These are phyloP conservation scores for Pterocles orientalis DNA, from an alignment of 2,113 vertebrate genomes.

Conservation along the genomic window DNA sequence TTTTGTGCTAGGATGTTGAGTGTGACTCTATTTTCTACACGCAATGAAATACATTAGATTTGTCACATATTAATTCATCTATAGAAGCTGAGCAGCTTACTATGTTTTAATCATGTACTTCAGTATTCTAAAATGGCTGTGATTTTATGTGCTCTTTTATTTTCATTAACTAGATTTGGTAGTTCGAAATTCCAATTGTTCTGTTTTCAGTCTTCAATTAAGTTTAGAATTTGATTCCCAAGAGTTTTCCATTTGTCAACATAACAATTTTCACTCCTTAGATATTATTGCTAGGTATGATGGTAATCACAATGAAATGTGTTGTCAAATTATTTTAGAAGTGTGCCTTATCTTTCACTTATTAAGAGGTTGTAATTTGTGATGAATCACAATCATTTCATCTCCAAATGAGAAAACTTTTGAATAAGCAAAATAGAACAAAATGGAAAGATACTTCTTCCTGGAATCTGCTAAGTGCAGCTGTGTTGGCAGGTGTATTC, in stretches of 20 bases:
- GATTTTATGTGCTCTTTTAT: not conserved
- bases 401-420: not conserved
- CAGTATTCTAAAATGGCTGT: not conserved
- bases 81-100: not conserved
- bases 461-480: not conserved
- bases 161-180: conserved; percentile 20
- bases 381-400: not conserved
- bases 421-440: not conserved
- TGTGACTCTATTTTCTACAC: not conserved
- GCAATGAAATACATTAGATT: not conserved
- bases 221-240: not conserved
- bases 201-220: not conserved
- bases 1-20: not conserved
- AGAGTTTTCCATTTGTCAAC: not conserved
- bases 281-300: not conserved
- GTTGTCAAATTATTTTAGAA: not conserved
- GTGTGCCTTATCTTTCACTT: not conserved
- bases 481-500: not conserved
- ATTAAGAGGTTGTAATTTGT: not conserved
- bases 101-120: not conserved
- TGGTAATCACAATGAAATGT: not conserved
- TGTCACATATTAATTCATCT: not conserved
- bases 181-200: not conserved
- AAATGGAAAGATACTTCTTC: not conserved
- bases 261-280: not conserved